These are phyloP conservation scores for Embidobia sp. DNA, from an alignment of 2,888 invertebrate species.

Conservation along the genomic window DNA sequence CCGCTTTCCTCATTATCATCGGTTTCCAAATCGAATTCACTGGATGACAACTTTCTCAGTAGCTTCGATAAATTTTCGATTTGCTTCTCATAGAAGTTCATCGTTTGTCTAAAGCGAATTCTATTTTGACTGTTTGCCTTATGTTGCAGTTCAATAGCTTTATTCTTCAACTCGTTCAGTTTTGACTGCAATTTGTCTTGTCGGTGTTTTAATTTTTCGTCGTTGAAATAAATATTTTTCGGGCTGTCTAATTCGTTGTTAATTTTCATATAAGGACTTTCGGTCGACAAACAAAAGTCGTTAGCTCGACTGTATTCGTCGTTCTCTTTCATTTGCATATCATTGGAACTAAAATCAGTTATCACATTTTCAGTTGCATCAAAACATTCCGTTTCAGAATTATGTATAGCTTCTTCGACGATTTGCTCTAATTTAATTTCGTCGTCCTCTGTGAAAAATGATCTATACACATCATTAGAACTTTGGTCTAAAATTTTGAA, in stretches of 20 bases:
- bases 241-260: not conserved
- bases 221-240: constrained; percentile 42
- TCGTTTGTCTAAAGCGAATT: constrained; percentile 67
- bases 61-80: constrained; percentile 73
- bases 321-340: not conserved
- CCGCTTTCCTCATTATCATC: constrained; percentile 31
- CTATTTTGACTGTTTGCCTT: constrained; percentile 60
- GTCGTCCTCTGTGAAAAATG: constrained; percentile 3
- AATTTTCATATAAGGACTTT: not conserved
- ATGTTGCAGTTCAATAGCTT: constrained; percentile 67
- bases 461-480: not conserved
- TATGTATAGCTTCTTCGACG: constrained; percentile 11
- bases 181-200: constrained; percentile 69
- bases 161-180: constrained; percentile 69
- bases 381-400: not conserved
- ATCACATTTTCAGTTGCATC: not conserved
- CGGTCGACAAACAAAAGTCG: too few relatives aligned
- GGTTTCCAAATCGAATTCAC: constrained; percentile 14
- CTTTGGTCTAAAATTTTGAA: not conserved
- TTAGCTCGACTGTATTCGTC: not conserved
- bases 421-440: constrained; percentile 18
- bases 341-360: not conserved
- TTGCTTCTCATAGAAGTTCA: constrained; percentile 72
- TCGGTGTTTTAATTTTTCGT: constrained; percentile 66
- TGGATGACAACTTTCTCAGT: constrained; percentile 69